These are phyloP conservation scores for Hippocampus comes DNA, from an alignment of 2,113 vertebrate species.

Conservation along the genomic window DNA sequence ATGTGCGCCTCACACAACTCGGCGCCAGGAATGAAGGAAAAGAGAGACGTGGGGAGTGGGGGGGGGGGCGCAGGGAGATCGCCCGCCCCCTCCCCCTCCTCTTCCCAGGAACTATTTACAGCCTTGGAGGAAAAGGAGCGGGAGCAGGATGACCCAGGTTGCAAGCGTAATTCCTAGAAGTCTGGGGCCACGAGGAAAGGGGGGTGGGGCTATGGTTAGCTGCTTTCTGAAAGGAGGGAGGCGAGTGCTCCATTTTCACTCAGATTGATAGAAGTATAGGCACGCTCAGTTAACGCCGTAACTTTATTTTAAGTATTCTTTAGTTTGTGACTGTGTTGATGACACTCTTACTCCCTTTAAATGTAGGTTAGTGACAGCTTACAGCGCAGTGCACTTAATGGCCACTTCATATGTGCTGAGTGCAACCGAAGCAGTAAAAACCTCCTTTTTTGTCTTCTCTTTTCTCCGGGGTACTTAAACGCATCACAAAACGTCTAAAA, in stretches of 20 bases:
- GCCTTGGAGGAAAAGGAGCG: conserved; percentile 17
- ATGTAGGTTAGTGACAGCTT: too few relatives aligned
- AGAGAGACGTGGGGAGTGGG: not conserved
- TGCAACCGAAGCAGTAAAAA: not conserved
- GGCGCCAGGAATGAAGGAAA: not conserved
- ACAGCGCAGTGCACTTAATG: not conserved
- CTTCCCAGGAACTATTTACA: conserved; percentile 52
- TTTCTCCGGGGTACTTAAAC: not conserved
- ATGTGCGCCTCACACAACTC: conserved; percentile 4
- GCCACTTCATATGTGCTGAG: not conserved
- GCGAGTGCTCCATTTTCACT: conserved; percentile 1
- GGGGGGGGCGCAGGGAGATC: not conserved
- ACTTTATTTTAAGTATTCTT: not conserved
- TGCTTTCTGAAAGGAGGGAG: conserved; percentile 1
- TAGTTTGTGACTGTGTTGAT: not conserved
- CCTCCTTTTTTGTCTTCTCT: too few relatives aligned
- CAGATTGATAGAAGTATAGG: not conserved
- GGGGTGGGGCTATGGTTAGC: conserved; percentile 8
- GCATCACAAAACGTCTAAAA: not conserved
- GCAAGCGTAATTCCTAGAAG: conserved; percentile 51
- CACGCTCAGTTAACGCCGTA: not conserved
- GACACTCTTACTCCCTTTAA: too few relatives aligned
- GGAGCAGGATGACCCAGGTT: conserved; percentile 3
- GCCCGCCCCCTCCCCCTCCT: conserved; percentile 4
- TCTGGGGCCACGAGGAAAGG: conserved; percentile 12